These are phyloP conservation scores for Phenganax stokvisi DNA, from an alignment of 92 coral and sea anemone genomes.

Conservation along the genomic window DNA sequence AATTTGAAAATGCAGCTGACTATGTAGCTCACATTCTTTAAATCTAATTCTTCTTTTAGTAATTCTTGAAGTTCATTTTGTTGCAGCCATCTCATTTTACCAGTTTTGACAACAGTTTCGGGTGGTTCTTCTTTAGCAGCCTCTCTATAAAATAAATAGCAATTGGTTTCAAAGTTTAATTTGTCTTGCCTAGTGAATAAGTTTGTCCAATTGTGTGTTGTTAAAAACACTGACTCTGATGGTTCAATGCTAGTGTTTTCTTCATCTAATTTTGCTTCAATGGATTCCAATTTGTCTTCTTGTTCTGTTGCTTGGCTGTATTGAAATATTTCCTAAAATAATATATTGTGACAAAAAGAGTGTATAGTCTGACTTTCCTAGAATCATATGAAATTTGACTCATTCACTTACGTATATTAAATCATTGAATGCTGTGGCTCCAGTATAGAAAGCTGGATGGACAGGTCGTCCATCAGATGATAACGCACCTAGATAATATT, in stretches of 20 bases:
- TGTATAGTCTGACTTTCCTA: background rate
- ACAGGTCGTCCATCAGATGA: constrained; percentile 69
- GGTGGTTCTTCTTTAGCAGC: constrained; percentile 6
- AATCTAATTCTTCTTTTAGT: constrained; percentile 55
- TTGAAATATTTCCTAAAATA: constrained; percentile 15
- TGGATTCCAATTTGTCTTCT: background rate
- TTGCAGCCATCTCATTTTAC: constrained; percentile 68
- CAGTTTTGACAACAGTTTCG: constrained; percentile 12
- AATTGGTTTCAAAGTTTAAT: too few relatives aligned
- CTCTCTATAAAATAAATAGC: constrained; percentile 1
- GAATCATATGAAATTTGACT: background rate
- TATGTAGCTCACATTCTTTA: constrained; percentile 57
- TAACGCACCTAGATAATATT: constrained; percentile 43
- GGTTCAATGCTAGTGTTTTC: background rate
- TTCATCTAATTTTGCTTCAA: background rate
- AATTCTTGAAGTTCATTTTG: constrained; percentile 65
- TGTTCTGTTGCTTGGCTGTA: background rate
- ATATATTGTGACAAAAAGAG: background rate
- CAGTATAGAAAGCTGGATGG: constrained; percentile 83
- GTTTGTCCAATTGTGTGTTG: background rate
- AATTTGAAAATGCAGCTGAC: background rate
- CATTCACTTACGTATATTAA: constrained; percentile 66
- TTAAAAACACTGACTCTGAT: background rate
- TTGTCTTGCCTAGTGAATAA: background rate
- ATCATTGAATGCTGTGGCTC: constrained; percentile 74